Evolutionary conservation across 2,797 vertebrate species (phyloP).

Genomic region (Malacoraja senta): DNA sequence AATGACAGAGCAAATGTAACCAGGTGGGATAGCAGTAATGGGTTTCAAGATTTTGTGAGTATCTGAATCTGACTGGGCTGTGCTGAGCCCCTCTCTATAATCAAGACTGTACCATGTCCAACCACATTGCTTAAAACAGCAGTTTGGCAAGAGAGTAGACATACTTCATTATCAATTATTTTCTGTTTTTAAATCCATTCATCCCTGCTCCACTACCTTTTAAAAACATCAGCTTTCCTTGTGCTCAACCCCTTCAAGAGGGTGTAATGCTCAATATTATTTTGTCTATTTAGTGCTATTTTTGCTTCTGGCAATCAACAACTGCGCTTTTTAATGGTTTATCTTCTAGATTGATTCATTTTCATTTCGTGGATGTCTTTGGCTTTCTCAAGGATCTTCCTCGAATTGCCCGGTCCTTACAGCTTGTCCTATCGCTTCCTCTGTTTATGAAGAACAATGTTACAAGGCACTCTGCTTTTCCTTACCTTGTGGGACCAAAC

Average conservation of each 20-base stretch:
- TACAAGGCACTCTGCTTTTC: neutral
- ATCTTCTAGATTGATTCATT: neutral
- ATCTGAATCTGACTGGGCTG: neutral
- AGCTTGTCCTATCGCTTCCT: neutral
- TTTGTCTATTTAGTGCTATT: neutral
- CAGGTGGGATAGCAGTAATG: constrained; percentile 34
- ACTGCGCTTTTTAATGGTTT: neutral
- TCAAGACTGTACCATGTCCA: neutral
- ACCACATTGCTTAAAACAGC: neutral
- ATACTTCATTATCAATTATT: constrained; percentile 7
- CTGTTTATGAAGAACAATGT: neutral
- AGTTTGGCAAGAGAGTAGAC: neutral
- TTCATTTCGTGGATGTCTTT: neutral
- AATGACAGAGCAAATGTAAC: constrained; percentile 38
- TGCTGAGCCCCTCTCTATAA: neutral
- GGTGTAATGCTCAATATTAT: constrained; percentile 17
- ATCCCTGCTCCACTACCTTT: neutral
- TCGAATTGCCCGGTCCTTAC: neutral
- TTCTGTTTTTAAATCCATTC: constrained; percentile 30
- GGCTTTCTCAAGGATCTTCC: neutral
- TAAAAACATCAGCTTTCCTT: neutral
- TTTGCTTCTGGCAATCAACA: neutral
- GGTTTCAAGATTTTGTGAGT: constrained; percentile 21
- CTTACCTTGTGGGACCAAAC: too few relatives aligned
- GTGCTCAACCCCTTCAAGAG: neutral